Percentiles rank a stretch among this genome's conserved stretches.
These are phyloP conservation scores for Pseudonaja textilis DNA, from an alignment of 2,113 vertebrate genomes.

Conservation along the genomic window DNA sequence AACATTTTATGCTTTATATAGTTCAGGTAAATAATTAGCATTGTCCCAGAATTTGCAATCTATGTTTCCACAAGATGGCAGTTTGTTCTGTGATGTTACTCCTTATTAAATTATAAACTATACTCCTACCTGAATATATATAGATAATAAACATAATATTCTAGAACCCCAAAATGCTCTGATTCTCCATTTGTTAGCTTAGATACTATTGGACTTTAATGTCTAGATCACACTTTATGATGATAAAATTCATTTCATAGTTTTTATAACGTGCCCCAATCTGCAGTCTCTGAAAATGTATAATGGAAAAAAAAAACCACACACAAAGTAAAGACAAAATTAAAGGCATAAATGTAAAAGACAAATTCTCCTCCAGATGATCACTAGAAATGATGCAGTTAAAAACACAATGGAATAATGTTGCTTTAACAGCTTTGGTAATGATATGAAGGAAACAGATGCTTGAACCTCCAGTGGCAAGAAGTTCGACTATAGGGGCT, in stretches of 20 bases:
- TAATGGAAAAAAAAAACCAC: not conserved
- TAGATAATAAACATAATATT: not conserved
- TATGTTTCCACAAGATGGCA: not conserved
- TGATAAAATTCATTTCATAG: not conserved
- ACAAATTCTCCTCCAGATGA: not conserved
- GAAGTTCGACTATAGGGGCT: not conserved
- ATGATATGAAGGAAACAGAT: not conserved
- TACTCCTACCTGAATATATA: not conserved
- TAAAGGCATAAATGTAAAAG: not conserved
- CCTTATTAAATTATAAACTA: not conserved
- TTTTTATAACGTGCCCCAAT: not conserved
- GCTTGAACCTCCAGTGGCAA: not conserved
- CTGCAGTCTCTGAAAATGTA: not conserved
- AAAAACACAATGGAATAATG: not conserved
- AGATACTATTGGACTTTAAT: not conserved
- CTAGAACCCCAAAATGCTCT: not conserved
- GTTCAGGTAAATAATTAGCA: not conserved
- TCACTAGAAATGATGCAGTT: not conserved
- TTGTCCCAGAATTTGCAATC: not conserved
- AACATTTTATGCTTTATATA: not conserved
- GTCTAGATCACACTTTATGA: not conserved
- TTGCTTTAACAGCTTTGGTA: not conserved
- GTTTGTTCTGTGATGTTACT: not conserved
- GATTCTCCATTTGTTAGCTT: not conserved
- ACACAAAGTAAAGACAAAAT: not conserved